Evolutionary conservation across 2,113 vertebrate species (phyloP).

Genomic region (Riparia riparia): DNA sequence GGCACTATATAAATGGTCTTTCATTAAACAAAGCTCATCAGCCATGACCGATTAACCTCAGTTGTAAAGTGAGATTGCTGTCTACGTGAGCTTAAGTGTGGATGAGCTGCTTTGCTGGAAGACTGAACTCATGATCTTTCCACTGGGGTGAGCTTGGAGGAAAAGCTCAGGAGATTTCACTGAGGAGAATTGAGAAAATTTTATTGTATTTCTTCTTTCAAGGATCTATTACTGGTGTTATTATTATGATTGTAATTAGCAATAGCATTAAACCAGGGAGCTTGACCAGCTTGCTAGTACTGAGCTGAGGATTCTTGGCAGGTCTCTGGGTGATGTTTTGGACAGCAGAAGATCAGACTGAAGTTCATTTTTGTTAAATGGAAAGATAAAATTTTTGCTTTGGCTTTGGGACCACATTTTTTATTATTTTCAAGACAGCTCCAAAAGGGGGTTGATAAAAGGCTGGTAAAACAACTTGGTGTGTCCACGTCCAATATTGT

Average conservation of each 20-base stretch:
- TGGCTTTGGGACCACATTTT: background rate
- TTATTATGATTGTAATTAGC: background rate
- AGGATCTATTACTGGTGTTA: background rate
- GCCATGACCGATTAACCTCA: slow-evolving; percentile 56
- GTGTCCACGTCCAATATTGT: background rate
- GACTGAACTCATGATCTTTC: background rate
- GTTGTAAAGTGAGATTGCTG: slow-evolving; percentile 49
- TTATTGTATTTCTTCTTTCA: background rate
- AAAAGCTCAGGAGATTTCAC: background rate
- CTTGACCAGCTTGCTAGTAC: background rate
- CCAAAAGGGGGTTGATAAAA: background rate
- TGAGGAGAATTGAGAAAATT: background rate
- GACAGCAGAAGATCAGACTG: background rate
- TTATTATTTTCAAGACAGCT: background rate
- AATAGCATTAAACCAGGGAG: background rate
- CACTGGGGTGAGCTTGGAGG: background rate
- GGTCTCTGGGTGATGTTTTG: background rate
- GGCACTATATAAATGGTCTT: slow-evolving; percentile 10
- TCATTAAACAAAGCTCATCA: slow-evolving; percentile 67
- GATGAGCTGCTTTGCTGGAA: slow-evolving; percentile 43
- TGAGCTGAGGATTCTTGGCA: background rate
- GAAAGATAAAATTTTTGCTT: background rate
- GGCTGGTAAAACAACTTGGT: background rate
- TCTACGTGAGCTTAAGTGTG: background rate
- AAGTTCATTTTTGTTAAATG: background rate